A percentile compares a stretch with the other conserved stretches of the same genome.
Evolutionary conservation across 2,888 invertebrate species (phyloP).

Genomic region (Mythimna vitellina): DNA sequence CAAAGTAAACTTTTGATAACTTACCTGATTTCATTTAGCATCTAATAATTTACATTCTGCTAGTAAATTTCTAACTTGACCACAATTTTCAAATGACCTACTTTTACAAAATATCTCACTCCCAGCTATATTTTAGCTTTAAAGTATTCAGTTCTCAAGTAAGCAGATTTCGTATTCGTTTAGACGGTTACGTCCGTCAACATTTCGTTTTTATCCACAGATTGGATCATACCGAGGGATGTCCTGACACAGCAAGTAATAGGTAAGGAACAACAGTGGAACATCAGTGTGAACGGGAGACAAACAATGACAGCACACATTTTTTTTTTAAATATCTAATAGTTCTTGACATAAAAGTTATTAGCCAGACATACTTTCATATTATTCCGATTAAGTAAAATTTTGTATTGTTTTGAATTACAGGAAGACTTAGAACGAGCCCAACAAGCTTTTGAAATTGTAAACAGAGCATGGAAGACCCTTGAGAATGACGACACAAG

Average conservation of each 20-base stretch:
- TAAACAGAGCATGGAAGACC: conserved; percentile 98
- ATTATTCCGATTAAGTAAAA: conserved; percentile 35
- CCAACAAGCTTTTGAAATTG: conserved; percentile 97
- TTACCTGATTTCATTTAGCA: conserved; percentile 1
- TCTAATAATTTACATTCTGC: conserved; percentile 3
- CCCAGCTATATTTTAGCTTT: conserved; percentile 20
- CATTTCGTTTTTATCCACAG: conserved; percentile 90
- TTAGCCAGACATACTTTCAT: conserved; percentile 46
- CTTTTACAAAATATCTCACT: conserved; percentile 24
- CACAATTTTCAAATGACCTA: conserved; percentile 10
- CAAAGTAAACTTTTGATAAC: conserved; percentile 25
- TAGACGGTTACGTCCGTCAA: conserved; percentile 90
- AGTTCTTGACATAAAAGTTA: conserved; percentile 47
- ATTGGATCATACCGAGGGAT: conserved; percentile 81
- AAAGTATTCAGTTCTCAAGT: conserved; percentile 48
- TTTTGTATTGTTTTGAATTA: conserved; percentile 69
- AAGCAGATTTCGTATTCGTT: conserved; percentile 73
- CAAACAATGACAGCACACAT: conserved; percentile 29
- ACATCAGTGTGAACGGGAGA: conserved; percentile 61
- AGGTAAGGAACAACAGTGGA: conserved; percentile 81
- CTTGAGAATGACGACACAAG: conserved; percentile 98
- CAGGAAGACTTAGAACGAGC: conserved; percentile 98
- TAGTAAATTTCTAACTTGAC: conserved; percentile 21
- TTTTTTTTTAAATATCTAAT: conserved; percentile 17
- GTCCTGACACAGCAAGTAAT: conserved; percentile 73